Base-by-base conservation (phyloP, 1,140 invertebrate genomes). In the Ylistrum balloti region DNA sequence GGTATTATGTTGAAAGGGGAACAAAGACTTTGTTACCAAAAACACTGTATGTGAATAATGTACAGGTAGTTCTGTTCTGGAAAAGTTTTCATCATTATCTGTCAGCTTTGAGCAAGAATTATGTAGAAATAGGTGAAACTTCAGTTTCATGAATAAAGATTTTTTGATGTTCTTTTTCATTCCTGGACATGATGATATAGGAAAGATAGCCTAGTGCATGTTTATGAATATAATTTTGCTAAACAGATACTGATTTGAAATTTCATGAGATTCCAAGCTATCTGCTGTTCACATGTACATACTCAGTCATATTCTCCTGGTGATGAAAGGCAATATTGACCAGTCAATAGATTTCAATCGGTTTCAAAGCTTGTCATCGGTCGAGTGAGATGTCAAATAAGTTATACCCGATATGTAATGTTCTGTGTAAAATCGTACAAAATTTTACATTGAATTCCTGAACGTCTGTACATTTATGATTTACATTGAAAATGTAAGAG, bases 401-500 rank as follows among this genome's bases (percentile, higher is more conserved):
- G n/a, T n/a, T 1, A 74, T 74, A 28, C n/a, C 28, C 20, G n/a
- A 28, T 7, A n/a, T 7, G 0, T 56, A 17, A 20, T 56, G n/a
- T n/a, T 56, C 9, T 2, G 17, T 56, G 20, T 15, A 9, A 74
- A 74, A 74, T 74, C 56, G 11, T 74, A 28, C 56, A 74, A 74
- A 74, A 74, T 74, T 74, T 74, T 74, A 74, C 56, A 3, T 74
- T 28, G 56, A 74, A 74, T 74, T 74, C n/a, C 56, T n/a, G 22
- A 74, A 56, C 2, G 22, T 56, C 45, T 56, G 45, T 56, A 56
- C 56, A 17, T 74, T 28, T 74, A 74, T 74, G 56, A 74, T 74
- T 74, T 74, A 74, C 56, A 74, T 74, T 74, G 22, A 74, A 74
- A 74, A 74, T 74, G 56, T 74, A 74, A 74, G 28, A 74, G 22